Evolutionary conservation across 35 echinoderm and acorn worm genomes (phyloP).

Genomic region (Lytechinus variegatus): DNA sequence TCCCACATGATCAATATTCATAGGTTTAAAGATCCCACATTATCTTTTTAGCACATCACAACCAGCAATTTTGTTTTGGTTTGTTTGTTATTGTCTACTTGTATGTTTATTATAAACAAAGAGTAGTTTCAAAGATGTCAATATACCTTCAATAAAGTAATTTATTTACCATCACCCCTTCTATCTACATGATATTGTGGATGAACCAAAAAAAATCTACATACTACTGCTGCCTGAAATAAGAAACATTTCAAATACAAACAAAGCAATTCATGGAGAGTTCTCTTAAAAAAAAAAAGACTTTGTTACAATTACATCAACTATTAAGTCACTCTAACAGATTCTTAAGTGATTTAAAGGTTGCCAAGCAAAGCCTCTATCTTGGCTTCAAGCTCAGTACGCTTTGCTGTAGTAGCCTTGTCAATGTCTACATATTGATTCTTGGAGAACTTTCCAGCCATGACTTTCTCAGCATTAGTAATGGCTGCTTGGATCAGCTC

Average conservation of each 20-base stretch:
- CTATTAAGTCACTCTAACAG: not conserved
- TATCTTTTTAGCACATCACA: not conserved
- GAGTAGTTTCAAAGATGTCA: not conserved
- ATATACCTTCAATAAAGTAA: not conserved
- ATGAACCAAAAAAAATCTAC: not conserved
- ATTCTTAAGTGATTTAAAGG: slow-evolving; percentile 42
- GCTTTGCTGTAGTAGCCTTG: slow-evolving; percentile 77
- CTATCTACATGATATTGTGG: not conserved
- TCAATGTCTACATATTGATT: slow-evolving; percentile 93
- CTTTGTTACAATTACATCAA: not conserved
- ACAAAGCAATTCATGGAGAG: not conserved
- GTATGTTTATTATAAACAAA: not conserved
- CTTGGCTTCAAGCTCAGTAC: slow-evolving; percentile 72
- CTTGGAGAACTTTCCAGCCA: slow-evolving; percentile 79
- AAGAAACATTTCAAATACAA: not conserved
- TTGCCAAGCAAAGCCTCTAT: slow-evolving; percentile 67
- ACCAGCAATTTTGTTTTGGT: not conserved
- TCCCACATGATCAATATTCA: not conserved
- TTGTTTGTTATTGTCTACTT: not conserved
- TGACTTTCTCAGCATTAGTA: slow-evolving; percentile 92
- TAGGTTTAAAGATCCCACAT: not conserved
- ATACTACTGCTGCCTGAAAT: not conserved
- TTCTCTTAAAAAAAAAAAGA: not conserved
- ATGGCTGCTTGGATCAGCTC: slow-evolving; percentile 71
- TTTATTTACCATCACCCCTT: not conserved